Percentiles rank a stretch among this genome's conserved stretches.
phyloP scores from a whole-genome alignment of 2,888 invertebrate genomes.

The Resseliella maxima region DNA sequence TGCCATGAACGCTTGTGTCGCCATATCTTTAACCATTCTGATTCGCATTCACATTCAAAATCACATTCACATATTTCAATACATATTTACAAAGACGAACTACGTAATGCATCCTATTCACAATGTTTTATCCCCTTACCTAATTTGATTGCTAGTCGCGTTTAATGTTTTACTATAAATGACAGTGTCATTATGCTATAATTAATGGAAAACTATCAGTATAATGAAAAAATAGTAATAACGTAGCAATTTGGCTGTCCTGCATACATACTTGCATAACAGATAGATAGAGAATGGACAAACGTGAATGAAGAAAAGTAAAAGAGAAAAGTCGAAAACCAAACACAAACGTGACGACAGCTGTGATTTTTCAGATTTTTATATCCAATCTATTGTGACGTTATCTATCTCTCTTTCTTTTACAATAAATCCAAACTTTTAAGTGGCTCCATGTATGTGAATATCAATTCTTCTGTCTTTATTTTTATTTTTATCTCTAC shows the following conservation, averaged over 20 bases:
- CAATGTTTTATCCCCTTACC: neutral
- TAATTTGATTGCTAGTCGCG: conserved; percentile 45
- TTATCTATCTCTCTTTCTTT: neutral
- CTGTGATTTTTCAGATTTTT: conserved; percentile 46
- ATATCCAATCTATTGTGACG: conserved; percentile 32
- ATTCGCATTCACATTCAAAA: neutral
- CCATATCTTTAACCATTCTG: neutral
- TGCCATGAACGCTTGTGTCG: neutral
- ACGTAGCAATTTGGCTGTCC: neutral
- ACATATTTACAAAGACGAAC: neutral
- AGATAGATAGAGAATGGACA: neutral
- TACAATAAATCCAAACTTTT: conserved; percentile 3
- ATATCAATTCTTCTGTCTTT: neutral
- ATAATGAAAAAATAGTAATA: neutral
- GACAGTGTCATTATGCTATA: conserved; percentile 29
- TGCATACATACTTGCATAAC: neutral
- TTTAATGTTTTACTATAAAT: conserved; percentile 12
- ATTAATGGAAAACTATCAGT: conserved; percentile 36
- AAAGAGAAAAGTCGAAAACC: neutral
- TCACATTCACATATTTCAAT: neutral
- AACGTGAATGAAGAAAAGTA: neutral
- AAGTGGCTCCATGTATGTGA: conserved; percentile 5
- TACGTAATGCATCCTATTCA: neutral
- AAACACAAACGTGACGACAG: neutral
- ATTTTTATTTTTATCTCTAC: neutral